Evolutionary conservation across 37 sponge, comb jelly and placozoan species (phyloP), one percentile per base, ranked within the genome.

Genomic region (Cliona cf. orientalis): DNA sequence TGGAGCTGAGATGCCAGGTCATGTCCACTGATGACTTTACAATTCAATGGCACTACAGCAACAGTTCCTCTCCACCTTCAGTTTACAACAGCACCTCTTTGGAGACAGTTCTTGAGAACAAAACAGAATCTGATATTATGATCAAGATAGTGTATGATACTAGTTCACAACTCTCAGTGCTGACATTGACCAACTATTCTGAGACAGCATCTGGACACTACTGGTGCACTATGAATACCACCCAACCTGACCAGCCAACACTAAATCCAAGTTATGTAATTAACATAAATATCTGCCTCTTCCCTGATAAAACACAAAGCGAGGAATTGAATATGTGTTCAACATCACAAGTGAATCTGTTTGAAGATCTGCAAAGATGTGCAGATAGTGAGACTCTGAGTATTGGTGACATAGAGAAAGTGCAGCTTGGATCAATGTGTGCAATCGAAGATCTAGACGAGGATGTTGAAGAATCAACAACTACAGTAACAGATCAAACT

Each of bases 241-340:
- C 7, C 1, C 12, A n/a, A n/a, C n/a, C n/a, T n/a, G n/a, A n/a
- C n/a, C n/a, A 1, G 38, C 38, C 5, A 4, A 11, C 17, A 38
- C 42, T n/a, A 40, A 69, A 69, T 39, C 69, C 69, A 36, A 69
- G 69, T 38, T 38, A 5, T 19, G 23, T 69, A 2, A 40, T 69
- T 36, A 17, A 69, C 42, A 34, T 69, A 6, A 69, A 2, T 5
- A 37, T n/a, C n/a, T n/a, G n/a, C n/a, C n/a, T n/a, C n/a, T n/a
- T n/a, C n/a, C n/a, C n/a, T n/a, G n/a, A n/a, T n/a, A n/a, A n/a
- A n/a, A n/a, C n/a, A n/a, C n/a, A n/a, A n/a, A n/a, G n/a, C n/a
- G n/a, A n/a, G n/a, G n/a, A n/a, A n/a, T n/a, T n/a, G n/a, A n/a
- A n/a, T n/a, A n/a, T n/a, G n/a, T n/a, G n/a, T n/a, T n/a, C n/a